These are phyloP conservation scores for Speoplatyrhinus poulsoni DNA, from an alignment of 2,113 vertebrate species.

Conservation along the genomic window DNA sequence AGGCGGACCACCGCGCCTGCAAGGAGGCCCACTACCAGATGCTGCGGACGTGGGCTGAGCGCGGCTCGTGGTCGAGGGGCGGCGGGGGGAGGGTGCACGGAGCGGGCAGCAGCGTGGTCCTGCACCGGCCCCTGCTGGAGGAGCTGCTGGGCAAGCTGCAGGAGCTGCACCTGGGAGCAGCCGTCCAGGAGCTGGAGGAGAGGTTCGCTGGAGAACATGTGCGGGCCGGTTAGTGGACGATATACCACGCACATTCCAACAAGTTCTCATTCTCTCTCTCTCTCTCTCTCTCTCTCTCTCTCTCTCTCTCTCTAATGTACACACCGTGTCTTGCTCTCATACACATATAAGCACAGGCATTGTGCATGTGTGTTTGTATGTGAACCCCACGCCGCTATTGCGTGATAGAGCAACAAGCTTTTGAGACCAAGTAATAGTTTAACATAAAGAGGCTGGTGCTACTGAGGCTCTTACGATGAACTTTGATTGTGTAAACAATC, in stretches of 20 bases:
- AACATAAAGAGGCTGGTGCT: background rate
- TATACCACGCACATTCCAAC: background rate
- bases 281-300: background rate
- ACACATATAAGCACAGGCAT: no score
- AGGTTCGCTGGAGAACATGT: slow-evolving; percentile 45
- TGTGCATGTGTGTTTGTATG: no score
- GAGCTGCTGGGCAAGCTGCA: slow-evolving; percentile 63
- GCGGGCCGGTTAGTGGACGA: background rate
- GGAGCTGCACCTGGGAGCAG: slow-evolving; percentile 62
- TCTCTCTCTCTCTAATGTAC: background rate
- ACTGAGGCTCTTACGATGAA: no score
- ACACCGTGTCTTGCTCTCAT: no score
- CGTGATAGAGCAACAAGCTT: background rate
- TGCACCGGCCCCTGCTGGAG: slow-evolving; percentile 49
- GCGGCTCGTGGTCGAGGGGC: background rate
- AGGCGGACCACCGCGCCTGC: slow-evolving; percentile 61
- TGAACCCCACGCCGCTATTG: no score
- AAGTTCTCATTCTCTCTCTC: background rate
- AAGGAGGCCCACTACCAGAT: slow-evolving; percentile 78
- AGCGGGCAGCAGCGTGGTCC: slow-evolving; percentile 17
- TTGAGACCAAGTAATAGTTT: slow-evolving; percentile 47
- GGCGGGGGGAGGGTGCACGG: slow-evolving; percentile 2
- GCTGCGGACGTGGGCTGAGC: slow-evolving; percentile 71
- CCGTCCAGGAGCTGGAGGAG: slow-evolving; percentile 70
- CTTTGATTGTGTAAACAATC: no score